Evolutionary conservation across 1,140 invertebrate species (phyloP).

Genomic region (Cherax destructor): DNA sequence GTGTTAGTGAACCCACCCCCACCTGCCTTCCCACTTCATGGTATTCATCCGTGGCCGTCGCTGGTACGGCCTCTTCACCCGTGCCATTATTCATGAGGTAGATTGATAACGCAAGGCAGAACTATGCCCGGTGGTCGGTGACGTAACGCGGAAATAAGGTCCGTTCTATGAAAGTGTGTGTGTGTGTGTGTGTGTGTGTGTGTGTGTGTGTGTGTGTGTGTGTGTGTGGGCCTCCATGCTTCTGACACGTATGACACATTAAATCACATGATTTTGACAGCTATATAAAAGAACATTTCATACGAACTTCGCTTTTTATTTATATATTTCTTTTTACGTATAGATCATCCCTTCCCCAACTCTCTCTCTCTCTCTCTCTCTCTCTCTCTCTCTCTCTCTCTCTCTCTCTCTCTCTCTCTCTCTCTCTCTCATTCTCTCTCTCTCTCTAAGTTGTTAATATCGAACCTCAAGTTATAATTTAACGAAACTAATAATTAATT

Average conservation of each 20-base stretch:
- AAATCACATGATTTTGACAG: conserved; percentile 56
- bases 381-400: not conserved
- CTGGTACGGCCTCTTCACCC: too few relatives aligned
- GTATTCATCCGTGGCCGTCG: too few relatives aligned
- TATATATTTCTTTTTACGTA: not conserved
- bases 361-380: not conserved
- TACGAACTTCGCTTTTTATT: not conserved
- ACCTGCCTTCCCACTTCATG: too few relatives aligned
- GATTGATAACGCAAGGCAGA: too few relatives aligned
- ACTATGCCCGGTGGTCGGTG: too few relatives aligned
- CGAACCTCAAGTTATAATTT: too few relatives aligned
- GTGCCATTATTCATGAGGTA: too few relatives aligned
- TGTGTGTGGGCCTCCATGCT: conserved; percentile 23
- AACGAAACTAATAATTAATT: too few relatives aligned
- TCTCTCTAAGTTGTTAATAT: too few relatives aligned
- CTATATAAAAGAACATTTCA: conserved; percentile 42
- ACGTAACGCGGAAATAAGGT: not conserved
- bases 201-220: conserved; percentile 19
- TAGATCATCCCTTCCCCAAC: not conserved
- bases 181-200: conserved; percentile 26
- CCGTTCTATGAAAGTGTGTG: conserved; percentile 27
- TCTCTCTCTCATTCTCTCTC: too few relatives aligned
- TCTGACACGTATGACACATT: conserved; percentile 53
- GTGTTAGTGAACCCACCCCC: too few relatives aligned
- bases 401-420: not conserved